Conservation (phyloP, 2,888 invertebrate species). For the Oeneis ivallda region DNA sequence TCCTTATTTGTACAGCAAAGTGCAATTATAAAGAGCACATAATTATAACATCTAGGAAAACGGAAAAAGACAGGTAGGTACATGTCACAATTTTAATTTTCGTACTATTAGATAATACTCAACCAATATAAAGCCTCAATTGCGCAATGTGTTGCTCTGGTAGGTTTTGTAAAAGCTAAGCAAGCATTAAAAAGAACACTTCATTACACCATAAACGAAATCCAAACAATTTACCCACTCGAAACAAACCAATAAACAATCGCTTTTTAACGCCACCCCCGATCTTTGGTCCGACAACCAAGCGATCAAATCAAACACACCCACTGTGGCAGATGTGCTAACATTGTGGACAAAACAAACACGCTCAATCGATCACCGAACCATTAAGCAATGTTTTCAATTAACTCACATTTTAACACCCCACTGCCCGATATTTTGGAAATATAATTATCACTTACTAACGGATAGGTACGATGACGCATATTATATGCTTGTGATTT, state of each 20-base stretch:
- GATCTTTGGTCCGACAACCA: constrained; percentile 51
- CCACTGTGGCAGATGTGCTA: constrained; percentile 61
- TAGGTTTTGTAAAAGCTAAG: not conserved
- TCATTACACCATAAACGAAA: constrained; percentile 2
- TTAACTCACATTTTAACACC: constrained; percentile 12
- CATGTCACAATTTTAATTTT: too few species aligned
- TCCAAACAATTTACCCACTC: constrained; percentile 17
- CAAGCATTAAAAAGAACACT: not conserved
- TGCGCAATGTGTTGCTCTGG: too few species aligned
- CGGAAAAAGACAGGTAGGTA: too few species aligned
- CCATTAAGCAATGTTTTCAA: constrained; percentile 48
- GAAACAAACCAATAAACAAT: constrained; percentile 12
- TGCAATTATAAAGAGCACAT: too few species aligned
- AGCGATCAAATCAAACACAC: constrained; percentile 36
- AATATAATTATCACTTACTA: not conserved
- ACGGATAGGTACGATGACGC: too few species aligned
- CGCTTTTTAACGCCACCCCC: constrained; percentile 27
- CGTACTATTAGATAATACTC: too few species aligned
- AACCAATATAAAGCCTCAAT: too few species aligned
- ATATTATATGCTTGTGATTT: too few species aligned
- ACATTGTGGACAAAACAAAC: constrained; percentile 50
- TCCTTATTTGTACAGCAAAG: too few species aligned
- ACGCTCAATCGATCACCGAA: constrained; percentile 57
- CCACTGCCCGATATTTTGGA: not conserved
- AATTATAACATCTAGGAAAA: too few species aligned